phyloP scores from a whole-genome alignment of 2,113 vertebrate genomes.

The Clarias gariepinus region DNA sequence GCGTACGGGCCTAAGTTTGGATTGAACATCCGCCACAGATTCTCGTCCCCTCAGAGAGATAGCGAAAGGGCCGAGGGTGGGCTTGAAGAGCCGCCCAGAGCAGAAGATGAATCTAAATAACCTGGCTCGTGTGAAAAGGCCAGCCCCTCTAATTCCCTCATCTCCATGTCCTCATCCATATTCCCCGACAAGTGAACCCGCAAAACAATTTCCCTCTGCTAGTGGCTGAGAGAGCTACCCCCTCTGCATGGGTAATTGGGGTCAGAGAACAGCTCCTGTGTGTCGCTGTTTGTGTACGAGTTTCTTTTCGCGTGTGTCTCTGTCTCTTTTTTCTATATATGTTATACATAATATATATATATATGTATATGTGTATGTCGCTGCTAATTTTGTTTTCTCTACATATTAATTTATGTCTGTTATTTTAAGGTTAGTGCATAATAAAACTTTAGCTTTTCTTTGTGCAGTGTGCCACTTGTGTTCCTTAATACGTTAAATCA shows the following conservation, averaged over 20 bases:
- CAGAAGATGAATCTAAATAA: conserved; percentile 55
- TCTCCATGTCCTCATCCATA: conserved; percentile 71
- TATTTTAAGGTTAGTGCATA: background rate
- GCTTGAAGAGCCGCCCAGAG: conserved; percentile 18
- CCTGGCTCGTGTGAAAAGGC: conserved; percentile 60
- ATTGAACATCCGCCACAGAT: background rate
- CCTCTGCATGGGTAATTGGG: conserved; percentile 82
- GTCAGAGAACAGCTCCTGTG: conserved; percentile 71
- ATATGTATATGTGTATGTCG: too few relatives aligned
- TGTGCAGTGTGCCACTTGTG: background rate
- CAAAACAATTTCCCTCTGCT: conserved; percentile 60
- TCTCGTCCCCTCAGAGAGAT: background rate
- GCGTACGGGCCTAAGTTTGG: background rate
- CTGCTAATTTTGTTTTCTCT: background rate
- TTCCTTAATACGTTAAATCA: background rate
- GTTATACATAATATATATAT: conserved; percentile 39
- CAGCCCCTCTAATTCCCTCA: conserved; percentile 65
- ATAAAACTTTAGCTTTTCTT: background rate
- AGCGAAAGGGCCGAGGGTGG: background rate
- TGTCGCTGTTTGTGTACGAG: conserved; percentile 30
- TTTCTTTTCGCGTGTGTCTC: conserved; percentile 4
- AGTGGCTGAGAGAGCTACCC: conserved; percentile 56
- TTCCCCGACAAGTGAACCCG: conserved; percentile 62
- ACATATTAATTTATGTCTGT: background rate
- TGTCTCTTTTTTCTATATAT: conserved; percentile 59